Conservation (phyloP, 2,797 vertebrate genomes). For the Sebastes baramenuke region DNA sequence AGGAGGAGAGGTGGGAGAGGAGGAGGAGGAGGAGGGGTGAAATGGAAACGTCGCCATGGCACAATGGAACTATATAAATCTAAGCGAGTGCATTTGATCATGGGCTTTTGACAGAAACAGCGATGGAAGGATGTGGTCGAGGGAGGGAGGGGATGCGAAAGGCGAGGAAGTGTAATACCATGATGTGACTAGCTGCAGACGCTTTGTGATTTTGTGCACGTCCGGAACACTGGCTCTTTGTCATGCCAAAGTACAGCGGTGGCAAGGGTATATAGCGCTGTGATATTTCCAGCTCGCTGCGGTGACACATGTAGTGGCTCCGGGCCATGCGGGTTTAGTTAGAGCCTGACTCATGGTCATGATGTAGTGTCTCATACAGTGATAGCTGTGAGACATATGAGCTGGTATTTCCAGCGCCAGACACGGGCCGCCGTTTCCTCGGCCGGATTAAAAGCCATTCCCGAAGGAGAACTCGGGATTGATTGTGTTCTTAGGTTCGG, state of each 20-base stretch:
- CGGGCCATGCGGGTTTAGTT: constrained; percentile 79
- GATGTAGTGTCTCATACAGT: constrained; percentile 76
- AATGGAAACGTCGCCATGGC: constrained; percentile 52
- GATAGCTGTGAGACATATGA: constrained; percentile 78
- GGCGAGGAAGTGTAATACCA: constrained; percentile 57
- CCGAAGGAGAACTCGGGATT: constrained; percentile 64
- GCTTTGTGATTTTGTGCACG: constrained; percentile 75
- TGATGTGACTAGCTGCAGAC: constrained; percentile 59
- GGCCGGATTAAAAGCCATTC: constrained; percentile 68
- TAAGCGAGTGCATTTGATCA: constrained; percentile 71
- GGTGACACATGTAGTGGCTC: constrained; percentile 75
- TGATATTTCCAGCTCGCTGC: constrained; percentile 73
- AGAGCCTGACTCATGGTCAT: constrained; percentile 78
- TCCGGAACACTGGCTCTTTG: constrained; percentile 68
- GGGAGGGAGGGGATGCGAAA: constrained; percentile 6
- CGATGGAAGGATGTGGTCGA: constrained; percentile 43
- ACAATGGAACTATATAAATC: constrained; percentile 76
- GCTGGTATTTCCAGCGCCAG: constrained; percentile 74
- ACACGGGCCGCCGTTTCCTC: constrained; percentile 53
- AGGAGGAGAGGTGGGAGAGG: neutral
- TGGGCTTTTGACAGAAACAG: constrained; percentile 64
- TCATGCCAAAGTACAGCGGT: constrained; percentile 71
- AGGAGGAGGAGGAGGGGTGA: constrained; percentile 20
- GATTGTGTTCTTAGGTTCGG: constrained; percentile 64
- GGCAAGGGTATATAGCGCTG: constrained; percentile 64